phyloP scores from a whole-genome alignment of 1,140 invertebrate species.

The Agrilus planipennis region DNA sequence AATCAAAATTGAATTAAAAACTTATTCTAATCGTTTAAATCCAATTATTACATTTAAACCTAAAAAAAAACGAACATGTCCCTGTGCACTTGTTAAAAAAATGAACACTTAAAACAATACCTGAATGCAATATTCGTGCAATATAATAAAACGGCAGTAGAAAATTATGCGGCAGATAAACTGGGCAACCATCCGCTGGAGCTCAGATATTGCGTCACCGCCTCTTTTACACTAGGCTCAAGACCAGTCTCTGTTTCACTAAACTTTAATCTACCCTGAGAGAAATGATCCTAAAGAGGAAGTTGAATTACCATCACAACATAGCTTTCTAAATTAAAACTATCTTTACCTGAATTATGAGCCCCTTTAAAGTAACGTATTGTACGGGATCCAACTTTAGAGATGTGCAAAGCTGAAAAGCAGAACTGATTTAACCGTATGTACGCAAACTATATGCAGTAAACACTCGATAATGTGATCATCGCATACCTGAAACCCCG shows the following conservation, averaged over 20 bases:
- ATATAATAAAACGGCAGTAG: constrained; percentile 71
- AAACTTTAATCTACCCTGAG: constrained; percentile 15
- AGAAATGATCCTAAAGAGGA: constrained; percentile 23
- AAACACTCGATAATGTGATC: too few species aligned
- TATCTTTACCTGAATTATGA: constrained; percentile 34
- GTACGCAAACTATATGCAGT: too few species aligned
- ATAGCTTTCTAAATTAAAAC: constrained; percentile 3
- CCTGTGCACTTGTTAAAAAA: too few species aligned
- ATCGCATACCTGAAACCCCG: constrained; percentile 5
- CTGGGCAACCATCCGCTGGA: constrained; percentile 25
- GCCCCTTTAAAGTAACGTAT: constrained; percentile 44
- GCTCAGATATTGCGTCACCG: constrained; percentile 26
- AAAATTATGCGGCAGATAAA: constrained; percentile 22
- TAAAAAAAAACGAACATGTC: too few species aligned
- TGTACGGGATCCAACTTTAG: constrained; percentile 42
- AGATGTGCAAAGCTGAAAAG: constrained; percentile 39
- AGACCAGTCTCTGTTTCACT: constrained; percentile 12
- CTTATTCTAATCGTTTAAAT: too few species aligned
- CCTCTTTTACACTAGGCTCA: constrained; percentile 20
- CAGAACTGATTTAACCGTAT: too few species aligned
- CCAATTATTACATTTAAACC: too few species aligned
- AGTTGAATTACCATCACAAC: constrained; percentile 1
- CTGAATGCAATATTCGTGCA: too few species aligned
- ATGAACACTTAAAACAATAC: too few species aligned
- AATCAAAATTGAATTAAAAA: too few species aligned